Conservation (phyloP, 1,140 invertebrate species). For the Tetranychus urticae region DNA sequence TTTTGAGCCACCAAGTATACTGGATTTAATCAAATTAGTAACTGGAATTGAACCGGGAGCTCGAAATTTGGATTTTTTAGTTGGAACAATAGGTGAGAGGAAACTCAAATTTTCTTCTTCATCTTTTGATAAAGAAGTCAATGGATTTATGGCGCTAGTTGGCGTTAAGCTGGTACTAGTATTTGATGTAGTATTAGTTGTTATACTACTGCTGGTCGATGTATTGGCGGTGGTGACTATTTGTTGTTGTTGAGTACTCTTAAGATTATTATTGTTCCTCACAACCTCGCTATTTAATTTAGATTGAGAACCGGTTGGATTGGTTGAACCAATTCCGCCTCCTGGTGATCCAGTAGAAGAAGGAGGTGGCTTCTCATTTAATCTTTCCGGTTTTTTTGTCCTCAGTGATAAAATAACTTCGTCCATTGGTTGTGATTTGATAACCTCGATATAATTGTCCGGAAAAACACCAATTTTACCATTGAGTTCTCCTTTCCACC, state of each 20-base stretch:
- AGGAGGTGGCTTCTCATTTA: not conserved
- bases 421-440: conserved; percentile 15
- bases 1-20: not conserved
- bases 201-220: conserved; percentile 3
- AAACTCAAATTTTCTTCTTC: no score
- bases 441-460: conserved; percentile 74
- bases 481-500: conserved; percentile 84
- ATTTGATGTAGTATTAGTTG: not conserved
- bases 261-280: no score
- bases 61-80: no score
- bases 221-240: not conserved
- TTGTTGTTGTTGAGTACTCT: not conserved
- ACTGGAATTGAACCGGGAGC: no score
- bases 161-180: not conserved
- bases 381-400: not conserved
- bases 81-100: no score
- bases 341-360: not conserved
- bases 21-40: not conserved
- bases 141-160: not conserved
- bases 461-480: conserved; percentile 80
- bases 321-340: not conserved
- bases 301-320: not conserved
- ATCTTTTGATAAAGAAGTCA: not conserved
- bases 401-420: not conserved
- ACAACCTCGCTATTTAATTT: no score